Evolutionary conservation across 2,797 vertebrate species (phyloP).

Genomic region (Pelochelys cantorii): DNA sequence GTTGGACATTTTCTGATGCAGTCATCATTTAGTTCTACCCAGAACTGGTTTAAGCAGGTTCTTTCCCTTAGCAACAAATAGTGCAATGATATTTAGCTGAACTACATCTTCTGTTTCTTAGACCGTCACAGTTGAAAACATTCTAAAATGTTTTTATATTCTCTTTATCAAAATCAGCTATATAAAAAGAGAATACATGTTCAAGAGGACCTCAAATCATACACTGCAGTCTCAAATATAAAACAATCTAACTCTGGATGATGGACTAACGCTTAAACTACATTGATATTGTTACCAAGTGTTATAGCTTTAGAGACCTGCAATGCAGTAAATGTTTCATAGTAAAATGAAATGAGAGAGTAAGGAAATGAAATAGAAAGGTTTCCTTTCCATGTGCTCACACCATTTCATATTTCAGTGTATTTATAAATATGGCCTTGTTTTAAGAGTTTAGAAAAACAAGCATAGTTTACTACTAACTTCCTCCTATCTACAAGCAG

Average conservation of each 20-base stretch:
- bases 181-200: conserved; percentile 60
- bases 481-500: conserved; percentile 56
- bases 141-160: conserved; percentile 37
- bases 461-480: conserved; percentile 67
- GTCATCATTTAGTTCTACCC: background rate
- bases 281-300: background rate
- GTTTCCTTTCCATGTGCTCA: conserved; percentile 57
- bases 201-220: conserved; percentile 63
- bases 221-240: conserved; percentile 20
- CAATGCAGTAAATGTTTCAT: conserved; percentile 67
- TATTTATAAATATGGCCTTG: conserved; percentile 66
- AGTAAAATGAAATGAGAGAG: background rate
- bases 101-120: conserved; percentile 41
- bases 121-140: conserved; percentile 54
- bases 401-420: conserved; percentile 69
- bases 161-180: conserved; percentile 61
- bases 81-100: background rate
- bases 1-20: background rate
- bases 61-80: conserved; percentile 19
- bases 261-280: background rate
- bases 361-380: conserved; percentile 40
- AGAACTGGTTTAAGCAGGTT: background rate
- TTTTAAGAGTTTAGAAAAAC: conserved; percentile 69
- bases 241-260: background rate
- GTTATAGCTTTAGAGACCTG: conserved; percentile 55